Evolutionary conservation across 2,113 vertebrate species (phyloP), one percentile per base, ranked within the genome.

Genomic region (Epinephelus moara): DNA sequence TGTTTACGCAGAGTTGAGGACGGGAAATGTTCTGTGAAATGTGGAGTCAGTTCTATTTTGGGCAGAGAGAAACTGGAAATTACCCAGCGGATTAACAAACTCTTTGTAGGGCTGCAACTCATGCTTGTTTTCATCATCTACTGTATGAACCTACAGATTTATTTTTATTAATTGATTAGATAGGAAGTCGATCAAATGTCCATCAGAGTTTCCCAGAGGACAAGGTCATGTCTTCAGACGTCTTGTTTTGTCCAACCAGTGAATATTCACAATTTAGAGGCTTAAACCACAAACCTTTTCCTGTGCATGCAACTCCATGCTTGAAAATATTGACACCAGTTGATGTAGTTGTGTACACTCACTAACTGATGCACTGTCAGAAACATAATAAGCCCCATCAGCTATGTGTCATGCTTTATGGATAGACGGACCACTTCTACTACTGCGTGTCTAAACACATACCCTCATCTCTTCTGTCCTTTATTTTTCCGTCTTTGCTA

Each of bases 21-120:
- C 74, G 67, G 60, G 70, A 88, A 88, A 82, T 66, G 68, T 66
- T 77, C 61, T 27, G 64, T 71, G 5, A 49, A 75, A 73, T 45
- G 21, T 52, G 50, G 7, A 55, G 53, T 55, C 27, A 18, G 15
- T 4, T 67, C 23, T 72, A 23, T 60, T 71, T 42, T 57, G 10
- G 21, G 21, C 13, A 14, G 21, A 0, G n/a, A 17, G 13, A 60
- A 23, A 4, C 3, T 37, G 21, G 11, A 40, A 40, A 40, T 67
- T 3, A n/a, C 40, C 18, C 56, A 61, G 14, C 14, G 15, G 5
- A 42, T 74, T 40, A 61, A 42, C 27, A 66, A 57, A 25, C 18
- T 56, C 19, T 25, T 37, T 59, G 21, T 9, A 15, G 57, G 12
- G 19, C 19, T 27, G 30, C 6, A 21, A 15, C 18, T 62, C 33